These are phyloP conservation scores for Heliconius erato DNA, from an alignment of 2,888 invertebrate species.

Conservation along the genomic window DNA sequence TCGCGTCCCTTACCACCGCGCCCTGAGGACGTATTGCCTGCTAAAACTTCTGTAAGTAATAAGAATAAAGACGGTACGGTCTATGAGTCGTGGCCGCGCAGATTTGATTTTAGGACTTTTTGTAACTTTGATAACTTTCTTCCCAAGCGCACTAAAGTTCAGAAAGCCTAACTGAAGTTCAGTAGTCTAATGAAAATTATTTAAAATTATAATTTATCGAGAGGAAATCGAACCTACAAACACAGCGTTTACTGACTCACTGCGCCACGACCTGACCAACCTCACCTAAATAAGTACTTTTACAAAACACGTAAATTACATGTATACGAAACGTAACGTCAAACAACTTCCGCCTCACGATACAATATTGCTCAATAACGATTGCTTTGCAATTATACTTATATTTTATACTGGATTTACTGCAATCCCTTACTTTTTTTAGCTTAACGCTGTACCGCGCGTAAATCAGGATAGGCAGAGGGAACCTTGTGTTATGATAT, in stretches of 20 bases:
- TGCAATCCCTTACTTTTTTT: neutral
- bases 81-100: neutral
- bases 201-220: no score
- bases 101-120: neutral
- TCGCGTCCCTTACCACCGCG: conserved; percentile 72
- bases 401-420: neutral
- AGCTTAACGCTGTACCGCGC: neutral
- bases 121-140: no score
- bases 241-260: neutral
- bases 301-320: conserved; percentile 8
- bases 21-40: conserved; percentile 67
- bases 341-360: conserved; percentile 15
- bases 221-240: neutral
- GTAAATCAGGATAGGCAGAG: neutral
- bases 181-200: no score
- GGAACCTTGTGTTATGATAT: neutral
- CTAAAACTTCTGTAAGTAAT: conserved; percentile 69
- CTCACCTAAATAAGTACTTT: neutral
- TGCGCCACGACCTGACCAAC: neutral
- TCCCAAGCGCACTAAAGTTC: no score
- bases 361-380: neutral
- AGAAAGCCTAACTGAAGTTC: no score
- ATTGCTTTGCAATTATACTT: neutral
- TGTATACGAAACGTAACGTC: neutral
- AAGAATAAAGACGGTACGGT: neutral